Conservation (phyloP, 2,888 invertebrate species). For the Aethes cnicana region DNA sequence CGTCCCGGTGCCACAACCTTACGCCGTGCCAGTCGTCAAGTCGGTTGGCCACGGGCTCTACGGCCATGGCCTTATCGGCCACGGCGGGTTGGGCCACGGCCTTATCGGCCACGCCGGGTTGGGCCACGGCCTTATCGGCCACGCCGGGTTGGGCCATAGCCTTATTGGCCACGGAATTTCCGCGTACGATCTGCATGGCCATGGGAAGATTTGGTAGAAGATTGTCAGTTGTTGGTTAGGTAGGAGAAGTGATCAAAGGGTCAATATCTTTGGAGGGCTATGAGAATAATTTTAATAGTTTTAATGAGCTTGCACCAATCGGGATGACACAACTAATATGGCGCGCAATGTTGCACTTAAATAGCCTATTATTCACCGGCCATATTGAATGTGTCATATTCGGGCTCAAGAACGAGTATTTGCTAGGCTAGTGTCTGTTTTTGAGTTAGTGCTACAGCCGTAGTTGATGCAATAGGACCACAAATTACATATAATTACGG, state of each 20-base stretch:
- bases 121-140: constrained; percentile 27
- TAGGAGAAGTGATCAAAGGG: constrained; percentile 6
- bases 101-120: constrained; percentile 9
- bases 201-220: constrained; percentile 59
- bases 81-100: constrained; percentile 31
- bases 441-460: no score
- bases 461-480: no score
- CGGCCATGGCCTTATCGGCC: constrained; percentile 36
- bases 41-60: constrained; percentile 37
- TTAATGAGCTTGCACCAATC: no score
- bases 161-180: constrained; percentile 23
- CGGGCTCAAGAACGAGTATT: no score
- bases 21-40: constrained; percentile 57
- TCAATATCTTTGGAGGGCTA: no score
- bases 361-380: no score
- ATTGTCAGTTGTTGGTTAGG: constrained; percentile 40
- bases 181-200: constrained; percentile 37
- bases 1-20: constrained; percentile 64
- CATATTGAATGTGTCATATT: no score
- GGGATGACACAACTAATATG: no score
- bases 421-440: no score
- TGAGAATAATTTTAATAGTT: no score
- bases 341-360: no score
- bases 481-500: no score
- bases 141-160: constrained; percentile 11